phyloP scores from a whole-genome alignment of 2,113 vertebrate genomes.

The Halichoeres trimaculatus region DNA sequence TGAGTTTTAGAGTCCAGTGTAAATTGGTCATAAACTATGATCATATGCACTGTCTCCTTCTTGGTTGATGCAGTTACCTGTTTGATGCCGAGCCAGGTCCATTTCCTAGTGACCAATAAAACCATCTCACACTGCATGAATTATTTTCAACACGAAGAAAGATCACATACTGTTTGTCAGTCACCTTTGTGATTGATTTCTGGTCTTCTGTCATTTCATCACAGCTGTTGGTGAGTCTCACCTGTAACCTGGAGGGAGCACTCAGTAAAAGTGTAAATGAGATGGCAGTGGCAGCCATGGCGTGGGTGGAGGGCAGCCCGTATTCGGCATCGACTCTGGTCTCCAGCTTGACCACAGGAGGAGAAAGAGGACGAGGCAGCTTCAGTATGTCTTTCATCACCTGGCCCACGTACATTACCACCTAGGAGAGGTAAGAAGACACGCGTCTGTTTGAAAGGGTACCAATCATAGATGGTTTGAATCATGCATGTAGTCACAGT shows the following conservation, averaged over 20 bases:
- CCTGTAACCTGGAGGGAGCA: conserved; percentile 88
- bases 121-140: no score
- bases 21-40: no score
- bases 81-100: background rate
- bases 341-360: conserved; percentile 94
- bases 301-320: conserved; percentile 95
- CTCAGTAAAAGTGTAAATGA: conserved; percentile 91
- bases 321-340: conserved; percentile 87
- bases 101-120: background rate
- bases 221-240: conserved; percentile 56
- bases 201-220: no score
- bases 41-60: no score
- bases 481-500: no score
- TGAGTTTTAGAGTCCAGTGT: no score
- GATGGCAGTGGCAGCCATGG: conserved; percentile 94
- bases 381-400: conserved; percentile 94
- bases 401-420: conserved; percentile 97
- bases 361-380: conserved; percentile 91
- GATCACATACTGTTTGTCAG: no score
- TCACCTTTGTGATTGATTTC: no score
- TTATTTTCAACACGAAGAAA: no score
- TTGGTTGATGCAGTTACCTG: no score
- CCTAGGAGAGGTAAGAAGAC: conserved; percentile 72
- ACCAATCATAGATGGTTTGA: no score
- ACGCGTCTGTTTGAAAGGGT: background rate